Percentiles rank a stretch among this genome's conserved stretches.
These are phyloP conservation scores for Dicerorhinus sumatrensis DNA, from an alignment of 2,113 vertebrate species.

Conservation along the genomic window DNA sequence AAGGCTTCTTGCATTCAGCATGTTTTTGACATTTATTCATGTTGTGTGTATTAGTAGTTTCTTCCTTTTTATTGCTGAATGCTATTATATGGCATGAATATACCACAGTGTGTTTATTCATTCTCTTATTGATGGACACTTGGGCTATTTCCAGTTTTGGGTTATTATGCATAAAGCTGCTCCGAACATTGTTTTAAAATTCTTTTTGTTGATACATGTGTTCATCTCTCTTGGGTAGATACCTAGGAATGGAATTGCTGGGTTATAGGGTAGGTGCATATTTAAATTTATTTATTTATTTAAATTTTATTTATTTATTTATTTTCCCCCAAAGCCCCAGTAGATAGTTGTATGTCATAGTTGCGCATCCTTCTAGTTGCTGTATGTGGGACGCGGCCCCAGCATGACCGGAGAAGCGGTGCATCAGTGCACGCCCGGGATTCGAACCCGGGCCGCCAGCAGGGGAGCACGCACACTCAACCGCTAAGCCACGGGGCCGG, in stretches of 20 bases:
- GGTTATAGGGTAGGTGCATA: neutral
- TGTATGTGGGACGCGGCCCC: too few relatives aligned
- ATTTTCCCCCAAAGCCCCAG: too few relatives aligned
- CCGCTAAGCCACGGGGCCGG: too few relatives aligned
- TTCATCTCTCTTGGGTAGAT: slow-evolving; percentile 18
- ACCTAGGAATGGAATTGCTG: neutral
- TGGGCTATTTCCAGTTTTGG: neutral
- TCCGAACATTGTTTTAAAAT: neutral
- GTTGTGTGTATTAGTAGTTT: neutral
- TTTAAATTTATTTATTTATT: neutral
- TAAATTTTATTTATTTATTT: too few relatives aligned
- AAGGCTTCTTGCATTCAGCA: neutral
- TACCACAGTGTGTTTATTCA: neutral
- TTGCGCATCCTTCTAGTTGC: too few relatives aligned
- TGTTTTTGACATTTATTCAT: neutral
- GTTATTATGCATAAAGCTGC: neutral
- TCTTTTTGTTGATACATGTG: neutral
- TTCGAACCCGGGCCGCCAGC: too few relatives aligned
- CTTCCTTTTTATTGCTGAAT: neutral
- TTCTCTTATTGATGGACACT: neutral
- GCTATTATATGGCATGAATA: neutral
- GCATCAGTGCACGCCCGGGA: too few relatives aligned
- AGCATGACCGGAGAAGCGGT: too few relatives aligned
- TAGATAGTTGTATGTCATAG: too few relatives aligned
- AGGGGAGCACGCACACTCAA: too few relatives aligned